Percentiles rank a stretch among this genome's conserved stretches.
These are phyloP conservation scores for Trogon surrucura DNA, from an alignment of 2,113 vertebrate genomes.

Conservation along the genomic window DNA sequence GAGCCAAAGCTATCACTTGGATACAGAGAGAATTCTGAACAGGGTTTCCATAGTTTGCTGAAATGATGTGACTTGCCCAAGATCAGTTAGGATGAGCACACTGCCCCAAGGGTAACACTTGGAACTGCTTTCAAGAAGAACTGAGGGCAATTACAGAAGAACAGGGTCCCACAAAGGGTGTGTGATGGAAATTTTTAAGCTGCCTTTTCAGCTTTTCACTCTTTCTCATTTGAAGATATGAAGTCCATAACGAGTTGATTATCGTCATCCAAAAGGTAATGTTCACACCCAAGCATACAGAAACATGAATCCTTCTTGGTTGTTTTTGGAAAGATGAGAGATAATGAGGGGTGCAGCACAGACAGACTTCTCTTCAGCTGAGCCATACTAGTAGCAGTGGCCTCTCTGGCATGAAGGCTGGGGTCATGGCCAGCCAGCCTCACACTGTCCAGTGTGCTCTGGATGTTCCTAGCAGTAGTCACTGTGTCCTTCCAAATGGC, in stretches of 20 bases:
- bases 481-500: background rate
- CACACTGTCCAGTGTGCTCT: accelerated
- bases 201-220: background rate
- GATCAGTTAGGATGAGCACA: background rate
- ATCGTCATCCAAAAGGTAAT: background rate
- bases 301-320: background rate
- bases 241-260: background rate
- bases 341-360: background rate
- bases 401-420: background rate
- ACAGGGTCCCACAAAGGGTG: background rate
- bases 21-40: background rate
- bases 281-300: background rate
- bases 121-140: background rate
- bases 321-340: background rate
- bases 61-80: background rate
- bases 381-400: background rate
- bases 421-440: accelerated
- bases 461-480: background rate
- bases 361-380: background rate
- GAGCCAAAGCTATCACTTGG: accelerated
- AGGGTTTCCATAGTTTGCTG: background rate
- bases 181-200: background rate
- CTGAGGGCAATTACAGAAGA: background rate
- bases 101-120: background rate
- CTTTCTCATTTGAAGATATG: background rate